Conservation (phyloP, 2,888 invertebrate species). For the Zygogramma bicolorata region DNA sequence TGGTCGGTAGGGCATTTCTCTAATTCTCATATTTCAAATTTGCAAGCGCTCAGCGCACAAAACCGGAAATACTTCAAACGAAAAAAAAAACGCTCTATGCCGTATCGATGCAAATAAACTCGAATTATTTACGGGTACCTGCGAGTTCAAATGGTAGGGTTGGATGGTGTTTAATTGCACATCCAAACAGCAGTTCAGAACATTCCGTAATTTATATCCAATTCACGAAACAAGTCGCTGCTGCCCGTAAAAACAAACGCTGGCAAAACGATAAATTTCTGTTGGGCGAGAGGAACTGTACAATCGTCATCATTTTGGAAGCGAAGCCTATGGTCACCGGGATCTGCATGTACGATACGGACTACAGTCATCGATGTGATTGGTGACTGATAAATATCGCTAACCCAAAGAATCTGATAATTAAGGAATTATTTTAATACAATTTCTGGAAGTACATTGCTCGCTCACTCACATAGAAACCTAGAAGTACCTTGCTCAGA, state of each 20-base stretch:
- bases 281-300: background rate
- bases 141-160: conserved; percentile 16
- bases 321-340: no score
- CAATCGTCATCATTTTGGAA: no score
- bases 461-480: no score
- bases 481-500: no score
- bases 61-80: conserved; percentile 4
- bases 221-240: conserved; percentile 15
- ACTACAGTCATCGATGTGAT: no score
- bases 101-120: conserved; percentile 14
- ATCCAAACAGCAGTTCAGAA: conserved; percentile 5
- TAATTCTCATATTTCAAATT: conserved; percentile 8
- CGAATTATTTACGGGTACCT: conserved; percentile 22
- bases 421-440: no score
- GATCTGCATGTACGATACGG: no score
- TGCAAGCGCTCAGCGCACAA: background rate
- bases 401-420: no score
- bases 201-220: conserved; percentile 25
- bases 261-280: background rate
- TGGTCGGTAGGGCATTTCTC: background rate
- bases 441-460: no score
- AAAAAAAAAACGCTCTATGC: conserved; percentile 8
- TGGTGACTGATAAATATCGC: no score
- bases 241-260: background rate
- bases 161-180: conserved; percentile 21